These are phyloP conservation scores for Exephanes ischioxanthus DNA, from an alignment of 2,888 invertebrate species.

Conservation along the genomic window DNA sequence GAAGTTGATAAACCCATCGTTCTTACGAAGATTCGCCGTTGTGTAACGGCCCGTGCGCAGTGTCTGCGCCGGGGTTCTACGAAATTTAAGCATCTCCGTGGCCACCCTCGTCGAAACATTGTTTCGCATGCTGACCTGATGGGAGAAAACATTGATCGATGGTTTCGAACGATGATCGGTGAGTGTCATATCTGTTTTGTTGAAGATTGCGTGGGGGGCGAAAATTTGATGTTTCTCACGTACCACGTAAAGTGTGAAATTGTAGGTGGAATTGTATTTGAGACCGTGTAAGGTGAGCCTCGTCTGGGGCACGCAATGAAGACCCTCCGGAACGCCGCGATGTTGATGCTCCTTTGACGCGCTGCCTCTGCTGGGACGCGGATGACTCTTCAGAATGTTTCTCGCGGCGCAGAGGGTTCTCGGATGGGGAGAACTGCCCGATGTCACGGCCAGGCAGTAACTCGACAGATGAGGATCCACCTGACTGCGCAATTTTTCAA, in stretches of 20 bases:
- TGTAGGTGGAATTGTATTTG: conserved; percentile 83
- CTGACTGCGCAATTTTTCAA: conserved; percentile 74
- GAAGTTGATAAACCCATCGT: conserved; percentile 81
- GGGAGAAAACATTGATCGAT: conserved; percentile 17
- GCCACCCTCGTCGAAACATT: conserved; percentile 82
- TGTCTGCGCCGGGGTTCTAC: conserved; percentile 79
- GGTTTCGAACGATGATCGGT: not conserved
- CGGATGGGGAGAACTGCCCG: conserved; percentile 80
- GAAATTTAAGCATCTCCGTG: conserved; percentile 79
- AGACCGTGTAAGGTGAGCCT: conserved; percentile 82
- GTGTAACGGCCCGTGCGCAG: conserved; percentile 79
- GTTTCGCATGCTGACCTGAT: conserved; percentile 80
- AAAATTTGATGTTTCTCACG: conserved; percentile 58
- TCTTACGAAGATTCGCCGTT: conserved; percentile 79
- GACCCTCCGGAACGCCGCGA: conserved; percentile 80
- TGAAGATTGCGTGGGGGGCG: no score
- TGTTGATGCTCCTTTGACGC: conserved; percentile 75
- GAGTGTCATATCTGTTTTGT: not conserved
- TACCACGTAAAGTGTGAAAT: conserved; percentile 83
- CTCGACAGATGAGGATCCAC: conserved; percentile 81
- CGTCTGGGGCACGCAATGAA: conserved; percentile 82
- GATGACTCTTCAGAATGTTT: conserved; percentile 78
- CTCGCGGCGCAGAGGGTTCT: conserved; percentile 83
- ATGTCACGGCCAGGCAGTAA: conserved; percentile 83
- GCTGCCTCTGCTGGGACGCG: conserved; percentile 65